These are phyloP conservation scores for Laupala kohalensis DNA, from an alignment of 1,140 invertebrate genomes.

Conservation along the genomic window DNA sequence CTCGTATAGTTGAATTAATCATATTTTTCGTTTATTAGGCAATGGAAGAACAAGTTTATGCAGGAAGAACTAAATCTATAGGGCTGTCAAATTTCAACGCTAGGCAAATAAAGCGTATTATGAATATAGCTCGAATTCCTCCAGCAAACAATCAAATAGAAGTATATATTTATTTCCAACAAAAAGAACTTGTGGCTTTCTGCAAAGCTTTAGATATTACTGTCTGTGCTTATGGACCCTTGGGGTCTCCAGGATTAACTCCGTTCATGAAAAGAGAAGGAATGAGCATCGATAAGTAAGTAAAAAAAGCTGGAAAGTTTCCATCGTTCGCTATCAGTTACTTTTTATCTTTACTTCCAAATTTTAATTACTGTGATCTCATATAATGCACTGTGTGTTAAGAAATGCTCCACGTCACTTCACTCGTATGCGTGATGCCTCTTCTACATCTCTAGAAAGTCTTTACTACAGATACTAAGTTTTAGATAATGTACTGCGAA, in stretches of 20 bases:
- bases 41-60: conserved; percentile 58
- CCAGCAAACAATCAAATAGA: conserved; percentile 61
- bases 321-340: too few species aligned
- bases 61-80: conserved; percentile 41
- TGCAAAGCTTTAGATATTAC: conserved; percentile 56
- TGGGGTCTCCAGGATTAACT: conserved; percentile 55
- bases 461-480: too few species aligned
- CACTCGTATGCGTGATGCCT: too few species aligned
- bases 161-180: conserved; percentile 47
- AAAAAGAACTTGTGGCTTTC: conserved; percentile 44
- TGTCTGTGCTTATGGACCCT: conserved; percentile 69
- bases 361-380: too few species aligned
- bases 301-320: too few species aligned
- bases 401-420: too few species aligned
- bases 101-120: conserved; percentile 47
- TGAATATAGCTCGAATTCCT: conserved; percentile 46
- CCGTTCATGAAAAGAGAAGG: conserved; percentile 27
- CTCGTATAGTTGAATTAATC: not conserved
- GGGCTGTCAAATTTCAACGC: conserved; percentile 73
- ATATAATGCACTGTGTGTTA: too few species aligned
- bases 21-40: conserved; percentile 24
- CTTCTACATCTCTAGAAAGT: too few species aligned
- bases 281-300: not conserved
- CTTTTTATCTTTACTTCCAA: too few species aligned
- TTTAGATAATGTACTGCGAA: too few species aligned